Evolutionary conservation across 1,140 invertebrate species (phyloP), one percentile per base, ranked within the genome.

Genomic region (Plodia interpunctella): DNA sequence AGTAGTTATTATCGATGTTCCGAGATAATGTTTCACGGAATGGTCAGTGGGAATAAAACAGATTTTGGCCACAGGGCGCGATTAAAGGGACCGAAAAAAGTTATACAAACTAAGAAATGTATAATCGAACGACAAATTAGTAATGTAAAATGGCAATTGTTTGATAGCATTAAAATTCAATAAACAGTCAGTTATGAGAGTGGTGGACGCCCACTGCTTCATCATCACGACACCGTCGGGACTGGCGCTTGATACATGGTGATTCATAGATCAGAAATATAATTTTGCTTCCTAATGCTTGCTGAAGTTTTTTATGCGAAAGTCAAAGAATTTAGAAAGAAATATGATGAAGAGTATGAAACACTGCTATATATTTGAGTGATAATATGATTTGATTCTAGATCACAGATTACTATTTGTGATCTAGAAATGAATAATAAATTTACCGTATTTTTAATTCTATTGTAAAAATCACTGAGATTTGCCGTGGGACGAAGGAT

Each of bases 21-120:
- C 64, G 54, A 60, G 66, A 68, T 74, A 70, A 68, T 71, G 65
- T 65, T 67, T 65, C 62, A 65, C 67, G 66, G 64, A 72, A 66
- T 67, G 65, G 62, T 69, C 65, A 49, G 52, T 64, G 60, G 65
- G 59, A 62, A 49, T 57, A 53, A 68, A 65, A 60, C 66, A 49
- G 55, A 63, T 66, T 60, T 68, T 35, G 50, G 59, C 38, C 20
- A 51, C 17, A 51, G 49, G 49, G 49, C 49, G 49, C 18, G 49
- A 51, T 51, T 20, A 51, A 35, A 35, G 32, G 13, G 32, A 35
- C 32, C 32, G 32, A 35, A 35, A 35, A 35, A 35, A 25, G 32
- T 10, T 9, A 13, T 35, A 35, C 28, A 30, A 30, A 30, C 10
- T 4, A 5, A 4, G 28, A 30, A 8, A 38, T 38, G 11, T 11